Base-by-base conservation (phyloP, 2,113 vertebrate species). In the Gadus macrocephalus region DNA sequence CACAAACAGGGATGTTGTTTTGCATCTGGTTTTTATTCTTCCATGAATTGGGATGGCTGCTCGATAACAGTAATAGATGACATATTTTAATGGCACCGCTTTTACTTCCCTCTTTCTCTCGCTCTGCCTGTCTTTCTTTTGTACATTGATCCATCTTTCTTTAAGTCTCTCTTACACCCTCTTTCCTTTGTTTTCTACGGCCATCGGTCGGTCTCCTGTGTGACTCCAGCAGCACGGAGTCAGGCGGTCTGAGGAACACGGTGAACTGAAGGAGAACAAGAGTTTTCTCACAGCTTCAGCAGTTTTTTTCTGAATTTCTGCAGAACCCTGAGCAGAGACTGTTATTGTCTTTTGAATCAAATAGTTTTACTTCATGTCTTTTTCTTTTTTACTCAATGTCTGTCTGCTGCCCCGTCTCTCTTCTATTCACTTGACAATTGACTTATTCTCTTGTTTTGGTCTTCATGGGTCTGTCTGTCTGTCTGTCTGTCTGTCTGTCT, bases 21-120 rank as follows among this genome's bases (percentile, higher is more conserved):
- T 31, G 27, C 15, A 15, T 64, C 3, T 64, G 31, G 49, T 63
- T 55, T 7, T 58, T 16, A 58, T n/a, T 17, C 15, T 58, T 16
- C 55, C 2, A 17, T 91, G 91, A 92, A 92, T 92, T 86, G 90
- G 89, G 89, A 94, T 91, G 89, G 88, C 95, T 95, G 91, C 31
- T 4, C 4, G 31, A 35, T 35, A 35, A 35, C 31, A 49, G 11
- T 49, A 12, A 49, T 14, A 49, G 9, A 49, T 49, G 0, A 14
- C 42, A 49, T 12, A 8, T 49, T 49, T 14, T 11, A 49, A 49
- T 49, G 42, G 42, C 42, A 6, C 38, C 5, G 11, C 6, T 56
- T 17, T 15, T 17, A 3, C 20, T 25, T 17, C 15, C n/a, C 55
- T 19, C 55, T 58, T 5, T 17, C 55, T 58, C 58, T 67, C 28